Evolutionary conservation across 2,113 vertebrate species (phyloP).

Genomic region (Silurus meridionalis): DNA sequence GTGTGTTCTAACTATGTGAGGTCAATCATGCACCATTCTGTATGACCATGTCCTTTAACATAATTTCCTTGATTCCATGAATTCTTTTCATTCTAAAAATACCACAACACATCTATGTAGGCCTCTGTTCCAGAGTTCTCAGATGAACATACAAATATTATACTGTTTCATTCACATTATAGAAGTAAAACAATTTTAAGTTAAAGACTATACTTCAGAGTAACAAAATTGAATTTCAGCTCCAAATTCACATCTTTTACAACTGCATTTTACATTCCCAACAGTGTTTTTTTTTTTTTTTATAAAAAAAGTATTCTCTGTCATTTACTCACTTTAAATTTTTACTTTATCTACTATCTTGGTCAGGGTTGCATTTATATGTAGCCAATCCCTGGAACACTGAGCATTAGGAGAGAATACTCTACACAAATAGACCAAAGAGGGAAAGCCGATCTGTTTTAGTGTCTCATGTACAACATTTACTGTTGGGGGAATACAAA

Average conservation of each 20-base stretch:
- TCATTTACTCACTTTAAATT: neutral
- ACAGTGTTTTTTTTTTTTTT: neutral
- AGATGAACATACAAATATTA: neutral
- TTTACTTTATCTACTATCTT: neutral
- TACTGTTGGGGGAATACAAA: neutral
- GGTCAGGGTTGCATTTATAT: neutral
- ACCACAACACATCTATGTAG: neutral
- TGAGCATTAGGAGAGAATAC: neutral
- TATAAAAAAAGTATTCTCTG: neutral
- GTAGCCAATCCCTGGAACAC: neutral
- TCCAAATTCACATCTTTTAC: neutral
- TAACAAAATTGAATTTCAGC: neutral
- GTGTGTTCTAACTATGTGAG: constrained; percentile 43
- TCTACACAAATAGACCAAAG: neutral
- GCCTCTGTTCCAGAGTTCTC: neutral
- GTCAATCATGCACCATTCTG: constrained; percentile 31
- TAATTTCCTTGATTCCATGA: constrained; percentile 28
- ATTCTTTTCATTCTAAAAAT: constrained; percentile 24
- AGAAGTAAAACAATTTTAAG: neutral
- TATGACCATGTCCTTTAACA: constrained; percentile 25
- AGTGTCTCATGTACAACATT: neutral
- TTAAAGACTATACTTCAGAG: neutral
- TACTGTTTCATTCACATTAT: neutral
- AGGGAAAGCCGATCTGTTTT: too few species aligned
- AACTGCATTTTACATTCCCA: neutral